Evolutionary conservation across 1,140 invertebrate species (phyloP).

Genomic region (Aphelenchoides avenae): DNA sequence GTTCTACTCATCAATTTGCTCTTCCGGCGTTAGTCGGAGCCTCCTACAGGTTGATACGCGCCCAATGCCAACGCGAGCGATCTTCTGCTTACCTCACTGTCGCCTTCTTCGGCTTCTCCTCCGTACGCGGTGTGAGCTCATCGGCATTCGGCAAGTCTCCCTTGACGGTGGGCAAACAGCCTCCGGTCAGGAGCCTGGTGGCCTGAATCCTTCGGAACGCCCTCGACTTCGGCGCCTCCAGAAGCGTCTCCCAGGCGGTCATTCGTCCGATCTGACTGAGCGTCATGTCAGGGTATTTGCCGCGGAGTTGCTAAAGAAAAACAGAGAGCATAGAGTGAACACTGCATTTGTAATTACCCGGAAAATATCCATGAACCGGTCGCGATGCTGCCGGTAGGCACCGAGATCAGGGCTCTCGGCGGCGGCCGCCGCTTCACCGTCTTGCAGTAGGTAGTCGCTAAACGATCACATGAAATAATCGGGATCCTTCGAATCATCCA

Average conservation of each 20-base stretch:
- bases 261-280: slow-evolving; percentile 82
- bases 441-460: too few species aligned
- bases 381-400: not conserved
- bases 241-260: slow-evolving; percentile 86
- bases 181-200: too few species aligned
- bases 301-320: slow-evolving; percentile 80
- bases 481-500: too few species aligned
- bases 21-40: too few species aligned
- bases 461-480: too few species aligned
- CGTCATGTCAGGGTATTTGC: slow-evolving; percentile 77
- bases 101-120: slow-evolving; percentile 52
- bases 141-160: slow-evolving; percentile 55
- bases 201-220: slow-evolving; percentile 89
- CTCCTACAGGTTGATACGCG: too few species aligned
- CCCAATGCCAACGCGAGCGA: too few species aligned
- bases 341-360: too few species aligned
- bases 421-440: too few species aligned
- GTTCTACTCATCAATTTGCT: too few species aligned
- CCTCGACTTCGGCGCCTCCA: slow-evolving; percentile 84
- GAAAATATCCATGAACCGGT: slow-evolving; percentile 85
- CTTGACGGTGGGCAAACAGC: slow-evolving; percentile 71
- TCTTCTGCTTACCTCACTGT: slow-evolving; percentile 43
- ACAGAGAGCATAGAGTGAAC: too few species aligned
- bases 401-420: too few species aligned
- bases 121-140: slow-evolving; percentile 23